Percentiles rank a stretch among this genome's conserved stretches.
These are phyloP conservation scores for Drosophila simulans DNA, from an alignment of 1,140 invertebrate genomes.

Conservation along the genomic window DNA sequence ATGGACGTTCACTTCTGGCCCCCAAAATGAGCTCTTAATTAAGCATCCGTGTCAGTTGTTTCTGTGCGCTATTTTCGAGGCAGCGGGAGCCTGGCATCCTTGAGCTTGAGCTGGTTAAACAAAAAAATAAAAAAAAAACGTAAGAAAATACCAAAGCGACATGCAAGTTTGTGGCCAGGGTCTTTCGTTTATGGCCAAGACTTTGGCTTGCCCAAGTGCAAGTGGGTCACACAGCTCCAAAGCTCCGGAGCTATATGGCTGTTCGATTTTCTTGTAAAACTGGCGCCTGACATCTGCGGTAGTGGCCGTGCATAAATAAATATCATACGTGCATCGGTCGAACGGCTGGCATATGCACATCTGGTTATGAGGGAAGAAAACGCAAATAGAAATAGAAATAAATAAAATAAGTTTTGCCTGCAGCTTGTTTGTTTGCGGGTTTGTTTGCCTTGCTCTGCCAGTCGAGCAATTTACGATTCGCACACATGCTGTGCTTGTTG, in stretches of 20 bases:
- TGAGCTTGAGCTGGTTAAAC: conserved; percentile 45
- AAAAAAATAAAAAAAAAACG: conserved; percentile 24
- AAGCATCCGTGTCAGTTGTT: conserved; percentile 72
- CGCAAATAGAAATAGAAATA: conserved; percentile 68
- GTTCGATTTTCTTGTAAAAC: conserved; percentile 62
- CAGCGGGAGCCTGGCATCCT: conserved; percentile 49
- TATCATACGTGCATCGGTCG: conserved; percentile 55
- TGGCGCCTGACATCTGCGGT: conserved; percentile 46
- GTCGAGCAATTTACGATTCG: conserved; percentile 76
- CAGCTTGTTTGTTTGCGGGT: conserved; percentile 69
- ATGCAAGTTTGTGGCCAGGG: conserved; percentile 67
- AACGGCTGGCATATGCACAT: conserved; percentile 22
- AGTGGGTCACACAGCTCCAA: conserved; percentile 64
- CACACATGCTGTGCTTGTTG: conserved; percentile 72
- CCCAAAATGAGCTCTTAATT: conserved; percentile 76
- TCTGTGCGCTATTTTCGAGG: conserved; percentile 21
- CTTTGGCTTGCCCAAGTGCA: conserved; percentile 43
- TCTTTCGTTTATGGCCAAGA: conserved; percentile 66
- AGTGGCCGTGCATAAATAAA: conserved; percentile 67
- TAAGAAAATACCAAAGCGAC: conserved; percentile 30
- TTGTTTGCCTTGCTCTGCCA: conserved; percentile 60
- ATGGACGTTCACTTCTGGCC: conserved; percentile 56
- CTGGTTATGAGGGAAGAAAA: conserved; percentile 64
- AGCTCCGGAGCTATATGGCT: conserved; percentile 26
- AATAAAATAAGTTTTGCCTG: conserved; percentile 61